Conservation (phyloP, 2,888 invertebrate genomes). For the Lasioglossum oenotherae region DNA sequence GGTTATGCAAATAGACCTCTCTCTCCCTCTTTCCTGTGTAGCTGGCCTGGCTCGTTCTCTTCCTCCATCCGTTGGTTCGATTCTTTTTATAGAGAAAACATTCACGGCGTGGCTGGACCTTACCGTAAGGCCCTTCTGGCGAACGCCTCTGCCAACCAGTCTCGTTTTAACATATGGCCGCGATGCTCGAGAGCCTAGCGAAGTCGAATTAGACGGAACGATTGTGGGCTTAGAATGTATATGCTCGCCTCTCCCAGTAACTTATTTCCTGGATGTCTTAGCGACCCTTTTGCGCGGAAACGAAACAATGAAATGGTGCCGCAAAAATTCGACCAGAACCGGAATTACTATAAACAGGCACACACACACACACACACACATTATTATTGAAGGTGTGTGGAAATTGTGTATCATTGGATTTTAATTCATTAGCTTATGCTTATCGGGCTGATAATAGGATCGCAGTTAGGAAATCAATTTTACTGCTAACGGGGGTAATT, state of each 20-base stretch:
- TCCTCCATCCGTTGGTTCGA: conserved; percentile 38
- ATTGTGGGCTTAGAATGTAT: conserved; percentile 8
- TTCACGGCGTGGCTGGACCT: conserved; percentile 60
- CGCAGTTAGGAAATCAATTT: background rate
- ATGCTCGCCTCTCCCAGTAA: background rate
- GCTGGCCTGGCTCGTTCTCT: conserved; percentile 47
- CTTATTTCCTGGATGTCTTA: background rate
- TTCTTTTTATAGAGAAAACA: conserved; percentile 65
- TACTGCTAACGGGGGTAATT: background rate
- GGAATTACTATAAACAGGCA: background rate
- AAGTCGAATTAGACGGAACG: conserved; percentile 40
- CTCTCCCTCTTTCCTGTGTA: conserved; percentile 14
- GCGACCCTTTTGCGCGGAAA: background rate
- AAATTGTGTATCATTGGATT: too few species aligned
- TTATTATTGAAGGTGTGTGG: too few species aligned
- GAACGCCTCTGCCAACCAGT: conserved; percentile 64
- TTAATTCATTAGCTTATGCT: too few species aligned
- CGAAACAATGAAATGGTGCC: background rate
- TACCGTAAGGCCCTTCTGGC: conserved; percentile 71
- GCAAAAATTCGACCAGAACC: background rate
- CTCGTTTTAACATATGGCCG: conserved; percentile 54
- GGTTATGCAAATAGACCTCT: conserved; percentile 72
- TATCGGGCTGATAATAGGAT: background rate
- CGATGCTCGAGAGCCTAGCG: conserved; percentile 30
- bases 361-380: too few species aligned